phyloP scores from a whole-genome alignment of 2,888 invertebrate genomes.

The Drosophila meridiana region DNA sequence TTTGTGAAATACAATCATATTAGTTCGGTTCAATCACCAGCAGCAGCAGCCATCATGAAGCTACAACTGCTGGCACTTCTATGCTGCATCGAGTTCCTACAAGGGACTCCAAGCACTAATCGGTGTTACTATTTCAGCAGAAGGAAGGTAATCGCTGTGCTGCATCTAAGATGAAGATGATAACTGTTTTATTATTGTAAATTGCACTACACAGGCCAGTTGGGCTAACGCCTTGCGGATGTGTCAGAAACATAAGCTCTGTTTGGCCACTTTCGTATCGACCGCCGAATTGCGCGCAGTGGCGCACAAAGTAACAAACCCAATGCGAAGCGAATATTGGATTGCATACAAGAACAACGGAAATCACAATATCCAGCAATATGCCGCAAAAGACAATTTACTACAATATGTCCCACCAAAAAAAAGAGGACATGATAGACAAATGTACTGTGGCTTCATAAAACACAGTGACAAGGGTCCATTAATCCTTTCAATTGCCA shows the following conservation, averaged over 20 bases:
- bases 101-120: neutral
- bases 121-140: constrained; percentile 46
- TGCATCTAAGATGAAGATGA: neutral
- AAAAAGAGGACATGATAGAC: too few relatives aligned
- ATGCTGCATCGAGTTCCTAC: neutral
- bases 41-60: constrained; percentile 10
- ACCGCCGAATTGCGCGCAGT: neutral
- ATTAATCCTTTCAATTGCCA: fast-evolving
- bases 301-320: neutral
- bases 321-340: neutral
- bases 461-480: too few relatives aligned
- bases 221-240: constrained; percentile 39
- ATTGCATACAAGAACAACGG: neutral
- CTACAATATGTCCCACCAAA: too few relatives aligned
- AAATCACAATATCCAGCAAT: too few relatives aligned
- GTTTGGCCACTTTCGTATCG: constrained; percentile 34
- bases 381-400: too few relatives aligned
- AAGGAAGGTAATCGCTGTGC: constrained; percentile 8
- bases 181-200: neutral
- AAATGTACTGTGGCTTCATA: neutral
- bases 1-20: neutral
- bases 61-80: constrained; percentile 5
- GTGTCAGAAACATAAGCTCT: constrained; percentile 33
- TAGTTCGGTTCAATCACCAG: neutral
- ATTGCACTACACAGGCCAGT: neutral